Conservation (phyloP, 2,888 invertebrate species). For the Sinotaia quadrata region DNA sequence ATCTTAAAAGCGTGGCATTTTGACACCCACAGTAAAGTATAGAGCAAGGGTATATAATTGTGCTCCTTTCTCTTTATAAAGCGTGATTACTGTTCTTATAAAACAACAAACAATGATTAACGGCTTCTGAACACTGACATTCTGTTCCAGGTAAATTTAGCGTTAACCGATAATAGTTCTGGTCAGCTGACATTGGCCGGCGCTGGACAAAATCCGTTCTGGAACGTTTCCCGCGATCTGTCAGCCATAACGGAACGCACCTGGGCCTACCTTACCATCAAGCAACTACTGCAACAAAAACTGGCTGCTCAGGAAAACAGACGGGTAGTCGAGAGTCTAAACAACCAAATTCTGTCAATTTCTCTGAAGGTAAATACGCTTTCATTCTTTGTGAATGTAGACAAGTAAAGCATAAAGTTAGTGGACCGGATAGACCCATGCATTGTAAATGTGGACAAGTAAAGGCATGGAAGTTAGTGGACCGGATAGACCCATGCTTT, state of each 20-base stretch:
- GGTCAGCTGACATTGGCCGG: conserved; percentile 8
- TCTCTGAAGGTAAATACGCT: conserved; percentile 50
- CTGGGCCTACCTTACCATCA: conserved; percentile 62
- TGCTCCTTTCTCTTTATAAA: no score
- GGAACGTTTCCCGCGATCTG: conserved; percentile 32
- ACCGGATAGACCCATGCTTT: no score
- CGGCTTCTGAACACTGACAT: no score
- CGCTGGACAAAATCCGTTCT: conserved; percentile 25
- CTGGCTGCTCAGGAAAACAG: conserved; percentile 32
- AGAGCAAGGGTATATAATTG: no score
- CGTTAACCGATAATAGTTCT: conserved; percentile 22
- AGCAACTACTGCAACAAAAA: conserved; percentile 50
- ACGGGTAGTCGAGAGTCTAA: conserved; percentile 36
- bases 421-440: no score
- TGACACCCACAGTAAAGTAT: no score
- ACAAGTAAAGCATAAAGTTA: no score
- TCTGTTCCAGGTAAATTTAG: conserved; percentile 10
- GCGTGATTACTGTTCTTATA: no score
- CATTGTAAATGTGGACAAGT: no score
- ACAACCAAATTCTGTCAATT: conserved; percentile 44
- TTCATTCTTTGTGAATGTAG: neutral
- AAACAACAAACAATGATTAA: no score
- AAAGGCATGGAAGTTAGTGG: no score
- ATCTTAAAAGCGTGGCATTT: no score
- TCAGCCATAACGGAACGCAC: conserved; percentile 52